Evolutionary conservation across 2,888 invertebrate genomes (phyloP), one percentile per base, ranked within the genome.

Genomic region (Dryobotodes eremita): DNA sequence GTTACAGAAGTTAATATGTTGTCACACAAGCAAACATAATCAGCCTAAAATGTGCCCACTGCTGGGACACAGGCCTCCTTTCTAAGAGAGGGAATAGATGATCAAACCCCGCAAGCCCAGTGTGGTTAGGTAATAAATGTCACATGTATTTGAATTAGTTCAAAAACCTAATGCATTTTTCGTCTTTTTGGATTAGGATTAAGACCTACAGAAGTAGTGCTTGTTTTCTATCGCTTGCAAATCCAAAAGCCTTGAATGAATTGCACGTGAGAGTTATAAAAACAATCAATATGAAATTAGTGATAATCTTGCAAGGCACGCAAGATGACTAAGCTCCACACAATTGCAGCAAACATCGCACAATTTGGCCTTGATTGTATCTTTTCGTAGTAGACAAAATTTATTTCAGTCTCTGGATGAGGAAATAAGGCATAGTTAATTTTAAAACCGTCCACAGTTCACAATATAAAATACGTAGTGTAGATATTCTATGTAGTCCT

Each of bases 271-370:
- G n/a, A 57, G 31, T 70, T 48, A 61, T 36, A 75, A 79, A 82
- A 66, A 82, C 42, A 71, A 71, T 71, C 53, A 71, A 80, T 64
- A n/a, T n/a, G n/a, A n/a, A n/a, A n/a, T 75, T 57, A 50, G 42
- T 66, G 59, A 84, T 79, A 74, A 84, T 79, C 68, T 71, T 77
- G 68, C 75, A 73, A 62, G n/a, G 11, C 69, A 62, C 69, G 65
- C 61, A 79, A 62, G 66, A 70, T 81, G 75, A 77, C 72, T 71
- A 70, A 79, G 57, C 50, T 80, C 48, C 36, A 48, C 36, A 62
- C 46, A 55, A 71, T 72, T 85, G 53, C 62, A 81, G 82, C 36
- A 57, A 78, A 71, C 70, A 65, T n/a, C 57, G 31, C 36, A 62
- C 48, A 17, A 31, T 61, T 59, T 59, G 72, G n/a, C 76, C 82